Conservation (phyloP, 2,888 invertebrate genomes). For the Rapana venosa region DNA sequence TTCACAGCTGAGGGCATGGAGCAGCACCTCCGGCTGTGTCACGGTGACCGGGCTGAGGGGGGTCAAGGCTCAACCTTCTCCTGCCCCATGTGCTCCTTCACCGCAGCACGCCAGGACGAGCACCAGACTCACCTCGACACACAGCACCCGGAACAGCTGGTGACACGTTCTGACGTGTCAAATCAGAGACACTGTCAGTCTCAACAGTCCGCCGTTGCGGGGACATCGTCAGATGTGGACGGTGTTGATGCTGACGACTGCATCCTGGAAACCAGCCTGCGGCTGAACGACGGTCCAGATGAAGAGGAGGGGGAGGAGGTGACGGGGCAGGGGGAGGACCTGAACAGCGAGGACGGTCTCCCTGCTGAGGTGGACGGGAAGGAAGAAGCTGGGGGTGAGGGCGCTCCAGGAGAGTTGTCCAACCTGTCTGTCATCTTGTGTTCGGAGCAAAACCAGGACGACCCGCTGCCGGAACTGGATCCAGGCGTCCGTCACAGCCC, state of each 20-base stretch:
- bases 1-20: slow-evolving; percentile 75
- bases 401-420: background rate
- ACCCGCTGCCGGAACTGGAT: too few relatives aligned
- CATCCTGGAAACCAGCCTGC: slow-evolving; percentile 27
- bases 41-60: background rate
- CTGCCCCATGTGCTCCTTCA: slow-evolving; percentile 29
- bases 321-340: background rate
- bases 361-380: background rate
- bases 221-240: background rate
- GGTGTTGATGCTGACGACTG: background rate
- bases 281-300: slow-evolving; percentile 23
- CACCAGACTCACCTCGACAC: slow-evolving; percentile 88
- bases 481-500: background rate
- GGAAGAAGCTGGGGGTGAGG: background rate
- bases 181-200: background rate
- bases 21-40: slow-evolving; percentile 8
- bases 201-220: background rate
- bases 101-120: slow-evolving; percentile 74
- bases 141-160: slow-evolving; percentile 87
- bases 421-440: slow-evolving; percentile 8
- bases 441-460: background rate
- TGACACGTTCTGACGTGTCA: background rate
- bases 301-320: background rate
- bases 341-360: background rate
- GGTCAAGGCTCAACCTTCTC: background rate